Conservation (phyloP, 2,888 invertebrate genomes). For the Dioctria linearis region DNA sequence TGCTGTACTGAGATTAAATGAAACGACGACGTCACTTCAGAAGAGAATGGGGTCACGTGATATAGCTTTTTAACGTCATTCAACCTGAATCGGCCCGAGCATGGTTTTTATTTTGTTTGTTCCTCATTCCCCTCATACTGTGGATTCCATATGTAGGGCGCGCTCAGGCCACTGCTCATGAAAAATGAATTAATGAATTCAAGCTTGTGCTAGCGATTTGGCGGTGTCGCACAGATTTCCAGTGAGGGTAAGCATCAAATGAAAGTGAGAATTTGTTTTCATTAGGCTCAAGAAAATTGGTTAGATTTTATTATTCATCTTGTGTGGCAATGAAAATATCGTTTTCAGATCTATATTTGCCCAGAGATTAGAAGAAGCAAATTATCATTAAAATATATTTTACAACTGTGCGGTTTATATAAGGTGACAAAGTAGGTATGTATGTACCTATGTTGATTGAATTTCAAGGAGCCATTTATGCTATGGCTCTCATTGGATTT, state of each 20-base stretch:
- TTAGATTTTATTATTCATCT: too few relatives aligned
- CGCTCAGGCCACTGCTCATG: constrained; percentile 10
- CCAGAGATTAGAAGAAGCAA: too few relatives aligned
- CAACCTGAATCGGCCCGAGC: constrained; percentile 12
- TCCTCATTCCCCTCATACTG: constrained; percentile 23
- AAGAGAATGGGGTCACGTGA: background rate
- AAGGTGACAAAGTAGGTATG: too few relatives aligned
- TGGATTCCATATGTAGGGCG: constrained; percentile 37
- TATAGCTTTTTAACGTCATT: constrained; percentile 32
- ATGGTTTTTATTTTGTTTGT: constrained; percentile 13
- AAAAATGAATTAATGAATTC: constrained; percentile 24
- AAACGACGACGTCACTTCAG: background rate
- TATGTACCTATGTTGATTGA: too few relatives aligned
- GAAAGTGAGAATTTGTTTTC: constrained; percentile 25
- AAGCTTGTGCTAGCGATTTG: constrained; percentile 24
- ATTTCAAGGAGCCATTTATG: too few relatives aligned
- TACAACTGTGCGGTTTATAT: too few relatives aligned
- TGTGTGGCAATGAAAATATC: too few relatives aligned
- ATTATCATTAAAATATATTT: too few relatives aligned
- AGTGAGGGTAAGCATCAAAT: constrained; percentile 33
- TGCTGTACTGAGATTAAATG: constrained; percentile 21
- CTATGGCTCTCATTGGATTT: too few relatives aligned
- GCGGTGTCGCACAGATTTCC: constrained; percentile 7
- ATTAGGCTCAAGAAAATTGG: background rate
- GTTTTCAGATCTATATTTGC: too few relatives aligned